phyloP scores from a whole-genome alignment of 2,113 vertebrate genomes.

The Carassius carassius region DNA sequence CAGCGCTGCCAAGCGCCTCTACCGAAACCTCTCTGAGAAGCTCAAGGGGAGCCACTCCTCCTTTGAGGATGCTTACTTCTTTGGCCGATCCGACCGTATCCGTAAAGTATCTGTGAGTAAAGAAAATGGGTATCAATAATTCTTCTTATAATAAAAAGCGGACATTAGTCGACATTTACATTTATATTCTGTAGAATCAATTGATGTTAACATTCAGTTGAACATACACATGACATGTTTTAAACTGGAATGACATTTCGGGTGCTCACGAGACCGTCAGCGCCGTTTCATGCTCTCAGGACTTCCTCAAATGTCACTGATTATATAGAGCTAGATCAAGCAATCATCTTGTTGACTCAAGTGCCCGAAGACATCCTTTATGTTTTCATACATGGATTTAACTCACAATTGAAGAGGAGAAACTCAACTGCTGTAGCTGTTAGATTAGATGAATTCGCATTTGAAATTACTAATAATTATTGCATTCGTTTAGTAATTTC shows the following conservation, averaged over 20 bases:
- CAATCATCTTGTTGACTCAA: conserved; percentile 25
- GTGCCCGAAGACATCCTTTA: not conserved
- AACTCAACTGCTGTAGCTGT: no score
- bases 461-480: not conserved
- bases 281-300: not conserved
- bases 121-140: not conserved
- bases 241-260: conserved; percentile 21
- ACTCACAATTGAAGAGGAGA: not conserved
- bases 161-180: conserved; percentile 6
- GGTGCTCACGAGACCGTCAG: conserved; percentile 1
- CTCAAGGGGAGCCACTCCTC: conserved; percentile 90
- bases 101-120: conserved; percentile 84
- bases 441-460: not conserved
- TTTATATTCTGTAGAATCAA: conserved; percentile 12
- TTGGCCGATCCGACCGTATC: conserved; percentile 85
- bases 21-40: conserved; percentile 95
- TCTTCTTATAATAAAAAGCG: not conserved
- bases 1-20: conserved; percentile 91
- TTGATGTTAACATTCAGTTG: conserved; percentile 21
- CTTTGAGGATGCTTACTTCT: conserved; percentile 89
- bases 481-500: not conserved
- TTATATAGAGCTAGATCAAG: conserved; percentile 29
- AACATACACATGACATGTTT: not conserved
- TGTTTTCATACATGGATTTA: not conserved
- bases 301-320: conserved; percentile 48